Base-by-base conservation (phyloP, 1,140 invertebrate species). In the Arion vulgaris region DNA sequence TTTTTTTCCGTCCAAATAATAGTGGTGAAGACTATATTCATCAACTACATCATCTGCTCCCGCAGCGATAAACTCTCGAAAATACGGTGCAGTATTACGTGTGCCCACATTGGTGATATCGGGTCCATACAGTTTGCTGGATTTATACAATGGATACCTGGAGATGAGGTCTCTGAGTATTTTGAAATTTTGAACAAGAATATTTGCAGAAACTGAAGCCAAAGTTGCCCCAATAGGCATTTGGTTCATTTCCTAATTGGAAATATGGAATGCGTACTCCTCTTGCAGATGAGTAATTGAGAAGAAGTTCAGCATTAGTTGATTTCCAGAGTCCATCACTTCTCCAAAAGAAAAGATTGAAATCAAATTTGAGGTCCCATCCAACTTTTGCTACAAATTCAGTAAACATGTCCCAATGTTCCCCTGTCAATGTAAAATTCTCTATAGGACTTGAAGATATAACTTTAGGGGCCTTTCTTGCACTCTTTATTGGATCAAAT, bases 191-290 rank as follows among this genome's bases (percentile, higher is more conserved):
- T 69, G 15, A 7, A 45, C 41, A 11, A 80, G 66, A 1, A 19
- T 45, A 4, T 28, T 15, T 36, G 75, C 4, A 4, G 75, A 23
- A 19, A 77, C 57, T 7, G 39, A 77, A 57, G 45, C 49, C 49
- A n/a, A 75, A 75, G 45, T 75, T 75, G 73, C 49, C 26, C 26
- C 28, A 13, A 57, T 36, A 77, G 26, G 75, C 7, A 57, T 77
- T 77, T 23, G 75, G 75, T 77, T 77, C 78, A 71, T 80, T 80
- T 17, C 78, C 78, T 5, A 80, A 15, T 36, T 80, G 78, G 36
- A 80, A 80, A 71, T 26, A 28, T 45, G 62, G 66, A 26, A 80
- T 39, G 19, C 9, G 9, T 4, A 71, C 26, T 9, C 28, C 28
- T n/a, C 39, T 38, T 5, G 19, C n/a, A n/a, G 62, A n/a, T 9